phyloP scores from a whole-genome alignment of 2,888 invertebrate genomes.

The Lasioglossum villosulum region DNA sequence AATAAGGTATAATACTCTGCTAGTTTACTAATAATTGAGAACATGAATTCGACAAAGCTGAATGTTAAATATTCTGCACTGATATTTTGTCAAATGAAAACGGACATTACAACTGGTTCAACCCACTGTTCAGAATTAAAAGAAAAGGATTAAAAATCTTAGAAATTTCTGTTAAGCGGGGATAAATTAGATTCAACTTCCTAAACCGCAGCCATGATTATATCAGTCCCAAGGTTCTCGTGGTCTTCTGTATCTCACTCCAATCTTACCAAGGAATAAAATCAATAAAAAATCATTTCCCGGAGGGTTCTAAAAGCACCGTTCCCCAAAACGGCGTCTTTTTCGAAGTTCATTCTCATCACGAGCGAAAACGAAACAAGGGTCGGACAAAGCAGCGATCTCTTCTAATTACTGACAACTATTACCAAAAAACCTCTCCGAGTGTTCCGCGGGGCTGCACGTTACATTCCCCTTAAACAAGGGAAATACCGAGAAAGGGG shows the following conservation, averaged over 20 bases:
- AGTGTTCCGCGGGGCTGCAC: neutral
- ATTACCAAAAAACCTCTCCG: neutral
- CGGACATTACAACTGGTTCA: neutral
- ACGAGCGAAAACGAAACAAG: neutral
- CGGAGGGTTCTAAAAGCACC: neutral
- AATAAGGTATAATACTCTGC: neutral
- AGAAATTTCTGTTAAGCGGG: neutral
- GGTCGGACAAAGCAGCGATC: neutral
- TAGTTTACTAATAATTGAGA: neutral
- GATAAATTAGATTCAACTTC: neutral
- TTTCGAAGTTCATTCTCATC: neutral
- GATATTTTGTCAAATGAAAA: neutral
- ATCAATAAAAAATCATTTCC: neutral
- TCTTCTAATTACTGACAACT: neutral
- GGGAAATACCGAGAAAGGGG: constrained; percentile 17
- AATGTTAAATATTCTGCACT: neutral
- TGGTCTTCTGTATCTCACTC: neutral
- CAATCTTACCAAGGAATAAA: neutral
- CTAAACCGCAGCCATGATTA: neutral
- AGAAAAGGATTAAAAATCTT: neutral
- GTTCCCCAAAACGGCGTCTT: neutral
- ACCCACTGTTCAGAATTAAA: neutral
- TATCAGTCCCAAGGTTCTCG: neutral
- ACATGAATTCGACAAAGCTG: neutral
- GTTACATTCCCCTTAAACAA: constrained; percentile 4